Base-by-base conservation (phyloP, 2,888 invertebrate genomes). In the Folsomia candida region DNA sequence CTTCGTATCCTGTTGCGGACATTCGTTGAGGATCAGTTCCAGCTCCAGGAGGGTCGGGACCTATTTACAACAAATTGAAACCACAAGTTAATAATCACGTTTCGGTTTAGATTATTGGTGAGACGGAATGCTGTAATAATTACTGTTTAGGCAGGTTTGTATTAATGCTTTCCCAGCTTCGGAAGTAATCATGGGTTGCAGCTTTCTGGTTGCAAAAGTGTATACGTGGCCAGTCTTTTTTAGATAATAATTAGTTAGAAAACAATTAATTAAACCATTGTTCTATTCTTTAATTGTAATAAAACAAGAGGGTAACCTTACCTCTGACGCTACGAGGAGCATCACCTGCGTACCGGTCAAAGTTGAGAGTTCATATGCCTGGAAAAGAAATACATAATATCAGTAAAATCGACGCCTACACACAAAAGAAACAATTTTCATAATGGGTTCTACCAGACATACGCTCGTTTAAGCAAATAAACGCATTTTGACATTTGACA, bases 191-290 rank as follows among this genome's bases (percentile, higher is more conserved):
- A 99, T 99, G 79, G 99, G 99, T 85, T 97, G 97, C 68, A 99
- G 88, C 84, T 97, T 97, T 80, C 97, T 89, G 80, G 99, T 99
- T 76, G 99, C 98, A 86, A 98, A 99, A 76, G 99, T 99, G 87
- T 99, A 99, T 82, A 99, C 99, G 86, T 99, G 99, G 68, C 98
- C 98, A 24, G 98, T 98, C 85, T 97, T n/a, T n/a, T n/a, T n/a
- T n/a, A n/a, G n/a, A n/a, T n/a, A n/a, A n/a, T n/a, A n/a, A n/a
- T n/a, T n/a, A n/a, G n/a, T n/a, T n/a, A n/a, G n/a, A n/a, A 47
- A 47, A 47, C 47, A 47, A 47, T 18, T 11, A 11, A 47, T 47
- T 47, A 18, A 9, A 47, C 18, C 47, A 47, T 47, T 47, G 18
- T 47, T 47, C 9, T 47, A 11, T 11, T 47, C 18, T 47, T 47